phyloP scores from a whole-genome alignment of 2,888 invertebrate genomes.

The Drosophila mercatorum region DNA sequence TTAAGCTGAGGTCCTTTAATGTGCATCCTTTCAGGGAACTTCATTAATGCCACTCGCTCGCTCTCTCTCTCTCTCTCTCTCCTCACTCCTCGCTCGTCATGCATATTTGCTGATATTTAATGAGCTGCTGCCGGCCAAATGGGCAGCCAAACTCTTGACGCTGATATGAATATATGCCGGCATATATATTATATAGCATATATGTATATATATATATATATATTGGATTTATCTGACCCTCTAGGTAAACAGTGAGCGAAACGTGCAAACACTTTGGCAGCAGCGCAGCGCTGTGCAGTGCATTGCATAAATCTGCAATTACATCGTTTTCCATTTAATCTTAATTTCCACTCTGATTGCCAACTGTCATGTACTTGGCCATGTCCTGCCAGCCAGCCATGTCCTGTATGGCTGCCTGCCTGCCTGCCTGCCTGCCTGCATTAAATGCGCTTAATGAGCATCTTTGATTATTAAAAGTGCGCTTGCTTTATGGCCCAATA shows the following conservation, averaged over 20 bases:
- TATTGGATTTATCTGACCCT: constrained; percentile 4
- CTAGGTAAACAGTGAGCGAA: constrained; percentile 39
- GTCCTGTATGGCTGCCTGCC: neutral
- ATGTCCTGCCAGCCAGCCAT: neutral
- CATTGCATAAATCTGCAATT: constrained; percentile 65
- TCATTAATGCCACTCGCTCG: constrained; percentile 32
- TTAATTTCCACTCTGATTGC: constrained; percentile 8
- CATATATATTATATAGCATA: too few relatives aligned
- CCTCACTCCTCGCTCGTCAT: neutral
- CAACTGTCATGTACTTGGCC: constrained; percentile 15
- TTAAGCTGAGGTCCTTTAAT: neutral
- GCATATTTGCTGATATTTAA: constrained; percentile 36
- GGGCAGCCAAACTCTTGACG: constrained; percentile 22
- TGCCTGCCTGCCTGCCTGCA: neutral
- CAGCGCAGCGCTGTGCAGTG: neutral
- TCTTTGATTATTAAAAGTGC: constrained; percentile 39
- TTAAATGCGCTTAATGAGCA: constrained; percentile 50
- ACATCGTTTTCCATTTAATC: constrained; percentile 31
- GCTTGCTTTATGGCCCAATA: constrained; percentile 18
- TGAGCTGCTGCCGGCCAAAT: constrained; percentile 31
- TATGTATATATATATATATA: neutral
- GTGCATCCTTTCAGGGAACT: constrained; percentile 10
- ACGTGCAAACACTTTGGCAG: constrained; percentile 50
- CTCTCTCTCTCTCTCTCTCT: neutral
- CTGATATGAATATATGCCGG: neutral